These are phyloP conservation scores for Clusia tigrina DNA, from an alignment of 2,888 invertebrate genomes.

Conservation along the genomic window DNA sequence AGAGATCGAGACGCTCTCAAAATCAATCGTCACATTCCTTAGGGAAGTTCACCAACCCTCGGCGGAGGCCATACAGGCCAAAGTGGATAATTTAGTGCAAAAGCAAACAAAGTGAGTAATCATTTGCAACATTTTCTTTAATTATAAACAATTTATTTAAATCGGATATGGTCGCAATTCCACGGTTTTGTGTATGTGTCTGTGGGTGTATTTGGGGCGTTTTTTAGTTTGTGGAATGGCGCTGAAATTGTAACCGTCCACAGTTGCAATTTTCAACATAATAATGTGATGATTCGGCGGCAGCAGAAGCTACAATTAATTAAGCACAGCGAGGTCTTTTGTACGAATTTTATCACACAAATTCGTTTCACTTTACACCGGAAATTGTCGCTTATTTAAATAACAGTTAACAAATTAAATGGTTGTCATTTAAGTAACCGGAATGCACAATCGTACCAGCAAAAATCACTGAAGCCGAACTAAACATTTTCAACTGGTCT, in stretches of 20 bases:
- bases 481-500: not conserved
- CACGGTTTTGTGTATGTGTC: too few species aligned
- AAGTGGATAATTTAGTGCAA: constrained; percentile 74
- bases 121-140: not conserved
- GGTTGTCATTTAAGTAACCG: not conserved
- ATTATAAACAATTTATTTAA: too few species aligned
- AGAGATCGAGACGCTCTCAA: constrained; percentile 74
- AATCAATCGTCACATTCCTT: constrained; percentile 76
- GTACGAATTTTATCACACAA: too few species aligned
- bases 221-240: too few species aligned
- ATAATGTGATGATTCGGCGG: too few species aligned
- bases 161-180: too few species aligned
- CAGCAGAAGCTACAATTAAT: not conserved
- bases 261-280: too few species aligned
- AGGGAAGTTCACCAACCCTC: constrained; percentile 74
- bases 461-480: not conserved
- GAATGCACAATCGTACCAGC: not conserved
- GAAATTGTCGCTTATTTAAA: constrained; percentile 2
- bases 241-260: too few species aligned
- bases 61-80: constrained; percentile 74
- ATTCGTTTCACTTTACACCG: constrained; percentile 1
- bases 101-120: constrained; percentile 74
- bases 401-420: too few species aligned
- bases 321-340: too few species aligned
- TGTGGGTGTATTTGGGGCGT: too few species aligned